A percentile compares a stretch with the other conserved stretches of the same genome.
These are phyloP conservation scores for Chanos chanos DNA, from an alignment of 2,797 vertebrate genomes.

Conservation along the genomic window DNA sequence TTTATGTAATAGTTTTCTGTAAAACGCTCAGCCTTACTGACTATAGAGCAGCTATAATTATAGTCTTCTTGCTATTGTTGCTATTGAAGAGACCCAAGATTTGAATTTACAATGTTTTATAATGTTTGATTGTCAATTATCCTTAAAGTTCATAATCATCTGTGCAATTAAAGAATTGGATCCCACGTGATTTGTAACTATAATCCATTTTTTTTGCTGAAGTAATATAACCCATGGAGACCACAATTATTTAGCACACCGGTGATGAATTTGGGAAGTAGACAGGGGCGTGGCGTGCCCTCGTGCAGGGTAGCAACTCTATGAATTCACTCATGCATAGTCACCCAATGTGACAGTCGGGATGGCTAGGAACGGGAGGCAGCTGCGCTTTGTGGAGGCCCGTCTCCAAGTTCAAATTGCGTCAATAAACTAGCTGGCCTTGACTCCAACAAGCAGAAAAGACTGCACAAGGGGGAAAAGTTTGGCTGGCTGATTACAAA, in stretches of 20 bases:
- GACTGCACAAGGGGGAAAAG: constrained; percentile 46
- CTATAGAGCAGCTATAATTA: too few relatives aligned
- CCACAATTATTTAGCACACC: constrained; percentile 15
- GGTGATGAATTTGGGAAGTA: constrained; percentile 40
- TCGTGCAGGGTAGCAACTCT: constrained; percentile 43
- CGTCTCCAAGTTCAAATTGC: constrained; percentile 55
- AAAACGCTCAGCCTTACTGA: too few relatives aligned
- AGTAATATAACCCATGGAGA: neutral
- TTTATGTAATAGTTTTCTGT: too few relatives aligned
- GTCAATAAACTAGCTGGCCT: constrained; percentile 48
- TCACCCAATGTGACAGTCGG: constrained; percentile 65
- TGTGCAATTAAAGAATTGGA: neutral
- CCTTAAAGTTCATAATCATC: neutral
- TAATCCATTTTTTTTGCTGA: neutral
- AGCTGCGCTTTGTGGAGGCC: constrained; percentile 66
- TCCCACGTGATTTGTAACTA: too few relatives aligned
- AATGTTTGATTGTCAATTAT: too few relatives aligned
- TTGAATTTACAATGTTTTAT: too few relatives aligned
- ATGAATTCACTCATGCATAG: constrained; percentile 60
- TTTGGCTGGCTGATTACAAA: constrained; percentile 47
- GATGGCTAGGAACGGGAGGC: constrained; percentile 73
- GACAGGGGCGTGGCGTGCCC: constrained; percentile 47
- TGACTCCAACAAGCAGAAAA: constrained; percentile 54
- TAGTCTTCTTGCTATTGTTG: too few relatives aligned
- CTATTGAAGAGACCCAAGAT: too few relatives aligned